Evolutionary conservation across 2,113 vertebrate genomes (phyloP).

Genomic region (Prionailurus bengalensis): DNA sequence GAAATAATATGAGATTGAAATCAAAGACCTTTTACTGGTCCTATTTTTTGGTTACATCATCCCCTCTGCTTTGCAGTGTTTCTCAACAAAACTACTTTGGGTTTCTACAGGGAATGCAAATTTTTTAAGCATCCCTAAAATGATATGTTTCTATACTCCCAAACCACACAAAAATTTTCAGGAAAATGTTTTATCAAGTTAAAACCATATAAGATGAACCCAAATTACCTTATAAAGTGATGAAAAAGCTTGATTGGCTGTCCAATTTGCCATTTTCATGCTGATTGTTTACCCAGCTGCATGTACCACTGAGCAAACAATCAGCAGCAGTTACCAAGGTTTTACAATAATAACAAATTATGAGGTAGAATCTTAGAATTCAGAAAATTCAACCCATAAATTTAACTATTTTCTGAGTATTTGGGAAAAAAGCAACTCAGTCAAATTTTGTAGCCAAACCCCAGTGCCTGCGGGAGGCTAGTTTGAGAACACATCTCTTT

Average conservation of each 20-base stretch:
- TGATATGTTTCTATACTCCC: background rate
- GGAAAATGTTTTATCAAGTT: conserved; percentile 48
- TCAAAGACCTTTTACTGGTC: conserved; percentile 34
- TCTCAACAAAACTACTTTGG: background rate
- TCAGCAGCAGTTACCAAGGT: background rate
- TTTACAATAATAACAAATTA: conserved; percentile 22
- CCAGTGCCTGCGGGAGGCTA: background rate
- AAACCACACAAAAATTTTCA: conserved; percentile 29
- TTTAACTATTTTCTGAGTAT: conserved; percentile 24
- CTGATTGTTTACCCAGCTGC: background rate
- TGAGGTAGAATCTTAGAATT: conserved; percentile 36
- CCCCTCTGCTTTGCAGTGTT: background rate
- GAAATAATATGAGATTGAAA: conserved; percentile 23
- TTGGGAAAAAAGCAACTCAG: background rate
- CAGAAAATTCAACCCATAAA: background rate
- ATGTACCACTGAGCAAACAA: background rate
- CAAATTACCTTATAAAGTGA: conserved; percentile 22
- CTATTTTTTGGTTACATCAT: background rate
- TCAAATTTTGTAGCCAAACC: background rate
- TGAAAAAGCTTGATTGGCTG: background rate
- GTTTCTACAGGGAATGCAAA: conserved; percentile 36
- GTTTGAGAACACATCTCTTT: background rate
- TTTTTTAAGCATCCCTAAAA: conserved; percentile 48
- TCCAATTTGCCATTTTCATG: background rate
- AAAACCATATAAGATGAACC: background rate